Conservation (phyloP, 2,113 vertebrate genomes). For the Poecile atricapillus region DNA sequence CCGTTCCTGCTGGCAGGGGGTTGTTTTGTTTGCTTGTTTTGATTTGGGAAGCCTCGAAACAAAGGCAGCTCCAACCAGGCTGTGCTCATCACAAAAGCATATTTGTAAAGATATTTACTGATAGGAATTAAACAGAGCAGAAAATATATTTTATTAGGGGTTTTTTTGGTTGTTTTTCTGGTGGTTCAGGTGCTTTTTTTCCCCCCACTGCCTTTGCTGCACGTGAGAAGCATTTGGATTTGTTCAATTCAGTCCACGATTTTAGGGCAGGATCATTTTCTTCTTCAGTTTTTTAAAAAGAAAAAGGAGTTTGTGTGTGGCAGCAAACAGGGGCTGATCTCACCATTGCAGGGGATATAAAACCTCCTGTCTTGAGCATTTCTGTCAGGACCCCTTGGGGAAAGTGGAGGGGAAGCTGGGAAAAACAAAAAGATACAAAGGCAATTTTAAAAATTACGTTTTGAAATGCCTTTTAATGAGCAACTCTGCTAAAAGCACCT, state of each 20-base stretch:
- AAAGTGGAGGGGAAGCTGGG: background rate
- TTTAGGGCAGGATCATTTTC: background rate
- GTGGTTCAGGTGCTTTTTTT: constrained; percentile 20
- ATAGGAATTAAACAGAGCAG: constrained; percentile 31
- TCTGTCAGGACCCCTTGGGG: background rate
- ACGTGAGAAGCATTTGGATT: background rate
- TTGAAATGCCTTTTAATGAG: constrained; percentile 14
- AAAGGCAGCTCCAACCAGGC: background rate
- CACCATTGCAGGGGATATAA: background rate
- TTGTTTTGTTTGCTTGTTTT: constrained; percentile 24
- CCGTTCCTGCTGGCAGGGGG: constrained; percentile 4
- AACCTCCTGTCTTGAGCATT: background rate
- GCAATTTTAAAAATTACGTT: background rate
- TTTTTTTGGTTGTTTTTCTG: background rate
- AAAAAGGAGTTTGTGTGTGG: background rate
- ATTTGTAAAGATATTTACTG: constrained; percentile 4
- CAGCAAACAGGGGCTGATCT: background rate
- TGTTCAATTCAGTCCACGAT: background rate
- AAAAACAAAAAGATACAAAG: background rate
- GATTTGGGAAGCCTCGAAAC: background rate
- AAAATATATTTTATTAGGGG: background rate
- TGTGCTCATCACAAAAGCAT: background rate
- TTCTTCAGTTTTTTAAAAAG: background rate
- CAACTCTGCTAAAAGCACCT: background rate
- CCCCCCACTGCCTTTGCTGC: background rate